Conservation (phyloP, 2,888 invertebrate genomes). For the Orchesellides sinensis region DNA sequence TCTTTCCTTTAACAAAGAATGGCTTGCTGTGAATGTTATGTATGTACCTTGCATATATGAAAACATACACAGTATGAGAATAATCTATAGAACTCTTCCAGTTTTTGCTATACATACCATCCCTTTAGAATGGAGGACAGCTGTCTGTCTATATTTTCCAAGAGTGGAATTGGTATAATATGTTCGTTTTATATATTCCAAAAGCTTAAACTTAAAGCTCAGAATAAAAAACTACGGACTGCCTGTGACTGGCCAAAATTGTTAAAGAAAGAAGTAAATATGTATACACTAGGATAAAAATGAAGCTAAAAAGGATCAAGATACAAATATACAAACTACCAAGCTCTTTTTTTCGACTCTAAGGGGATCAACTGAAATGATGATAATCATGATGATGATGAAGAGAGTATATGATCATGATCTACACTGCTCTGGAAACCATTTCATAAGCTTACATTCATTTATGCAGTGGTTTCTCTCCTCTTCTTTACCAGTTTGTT, state of each 20-base stretch:
- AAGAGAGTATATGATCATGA: slow-evolving; percentile 24
- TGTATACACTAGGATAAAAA: no score
- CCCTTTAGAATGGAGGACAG: slow-evolving; percentile 6
- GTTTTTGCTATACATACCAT: not conserved
- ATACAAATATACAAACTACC: not conserved
- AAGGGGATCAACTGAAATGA: slow-evolving; percentile 34
- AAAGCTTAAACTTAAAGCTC: not conserved
- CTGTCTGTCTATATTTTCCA: slow-evolving; percentile 7
- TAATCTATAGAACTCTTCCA: no score
- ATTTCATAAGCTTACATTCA: not conserved
- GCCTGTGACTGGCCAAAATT: no score
- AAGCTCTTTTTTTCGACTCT: slow-evolving; percentile 19
- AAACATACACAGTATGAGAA: not conserved
- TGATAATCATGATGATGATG: slow-evolving; percentile 47
- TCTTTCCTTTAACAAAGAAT: not conserved
- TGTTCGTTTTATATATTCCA: slow-evolving; percentile 17
- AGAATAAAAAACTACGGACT: not conserved
- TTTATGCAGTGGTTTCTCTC: not conserved
- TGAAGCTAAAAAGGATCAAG: not conserved
- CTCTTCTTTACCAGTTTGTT: not conserved
- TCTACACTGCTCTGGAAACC: not conserved
- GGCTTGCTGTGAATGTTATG: not conserved
- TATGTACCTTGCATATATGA: not conserved
- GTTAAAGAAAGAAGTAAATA: no score
- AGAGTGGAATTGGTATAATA: not conserved